Percentiles rank a stretch among this genome's conserved stretches.
Evolutionary conservation across 2,797 vertebrate genomes (phyloP).

Genomic region (Schizopygopsis pylzovi): DNA sequence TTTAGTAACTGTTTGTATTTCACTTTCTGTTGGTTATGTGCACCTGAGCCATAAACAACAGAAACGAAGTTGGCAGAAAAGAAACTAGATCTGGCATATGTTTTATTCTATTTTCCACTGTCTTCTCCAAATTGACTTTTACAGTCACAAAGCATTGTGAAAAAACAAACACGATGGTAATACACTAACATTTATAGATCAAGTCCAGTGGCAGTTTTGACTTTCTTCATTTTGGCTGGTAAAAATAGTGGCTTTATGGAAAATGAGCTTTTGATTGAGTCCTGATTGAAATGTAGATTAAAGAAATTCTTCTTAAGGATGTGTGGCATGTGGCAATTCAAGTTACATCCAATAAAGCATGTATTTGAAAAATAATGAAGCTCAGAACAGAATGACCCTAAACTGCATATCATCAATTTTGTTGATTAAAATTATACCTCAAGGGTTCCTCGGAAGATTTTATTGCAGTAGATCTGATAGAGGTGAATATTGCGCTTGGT

Average conservation of each 20-base stretch:
- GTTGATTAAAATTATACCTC: constrained; percentile 42
- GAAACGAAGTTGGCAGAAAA: neutral
- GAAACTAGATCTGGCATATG: neutral
- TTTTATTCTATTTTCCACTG: constrained; percentile 15
- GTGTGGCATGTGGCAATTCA: neutral
- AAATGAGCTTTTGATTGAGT: neutral
- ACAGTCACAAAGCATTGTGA: neutral
- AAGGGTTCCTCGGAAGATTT: neutral
- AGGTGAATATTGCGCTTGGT: neutral
- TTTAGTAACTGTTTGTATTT: constrained; percentile 73
- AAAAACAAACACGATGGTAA: neutral
- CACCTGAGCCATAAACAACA: constrained; percentile 39
- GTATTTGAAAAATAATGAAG: constrained; percentile 13
- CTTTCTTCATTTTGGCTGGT: constrained; percentile 4
- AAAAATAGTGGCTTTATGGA: neutral
- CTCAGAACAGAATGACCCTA: constrained; percentile 13
- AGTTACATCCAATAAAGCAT: neutral
- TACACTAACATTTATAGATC: neutral
- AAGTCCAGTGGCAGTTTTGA: neutral
- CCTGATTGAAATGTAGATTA: constrained; percentile 9
- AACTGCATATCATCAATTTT: constrained; percentile 26
- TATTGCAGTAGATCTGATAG: neutral
- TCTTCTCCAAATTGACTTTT: neutral
- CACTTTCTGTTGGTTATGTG: constrained; percentile 52
- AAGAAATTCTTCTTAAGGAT: neutral